Evolutionary conservation across 35 echinoderm and acorn worm genomes (phyloP).

Genomic region (Anneissia japonica): DNA sequence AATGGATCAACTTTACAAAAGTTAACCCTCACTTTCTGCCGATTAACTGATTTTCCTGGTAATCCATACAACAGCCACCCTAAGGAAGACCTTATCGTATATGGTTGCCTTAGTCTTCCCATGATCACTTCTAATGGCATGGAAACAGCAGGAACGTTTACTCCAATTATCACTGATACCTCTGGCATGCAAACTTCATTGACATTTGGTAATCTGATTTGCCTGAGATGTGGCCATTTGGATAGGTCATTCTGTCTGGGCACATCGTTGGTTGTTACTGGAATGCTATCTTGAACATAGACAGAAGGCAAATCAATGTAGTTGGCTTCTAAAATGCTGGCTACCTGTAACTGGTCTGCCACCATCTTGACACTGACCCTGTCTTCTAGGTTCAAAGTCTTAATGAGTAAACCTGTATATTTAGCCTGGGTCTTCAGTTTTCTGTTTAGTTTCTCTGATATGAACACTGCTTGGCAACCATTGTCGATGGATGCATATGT

Average conservation of each 20-base stretch:
- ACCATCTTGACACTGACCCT: background rate
- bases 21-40: background rate
- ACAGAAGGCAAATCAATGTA: slow-evolving; percentile 36
- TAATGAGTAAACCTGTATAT: background rate
- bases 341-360: background rate
- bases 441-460: too few relatives aligned
- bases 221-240: slow-evolving; percentile 8
- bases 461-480: slow-evolving; percentile 4
- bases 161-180: slow-evolving; percentile 27
- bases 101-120: background rate
- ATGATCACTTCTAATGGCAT: slow-evolving; percentile 19
- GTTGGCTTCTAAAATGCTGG: background rate
- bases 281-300: slow-evolving; percentile 33
- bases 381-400: slow-evolving; percentile 7
- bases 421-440: background rate
- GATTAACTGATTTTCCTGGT: background rate
- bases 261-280: slow-evolving; percentile 14
- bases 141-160: slow-evolving; percentile 7
- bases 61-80: slow-evolving; percentile 47
- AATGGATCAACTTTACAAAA: background rate
- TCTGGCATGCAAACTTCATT: slow-evolving; percentile 2
- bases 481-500: slow-evolving; percentile 37
- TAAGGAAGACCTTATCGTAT: background rate
- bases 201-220: slow-evolving; percentile 7
- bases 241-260: slow-evolving; percentile 28